Base-by-base conservation (phyloP, 1,140 invertebrate genomes). In the Zaprionus capensis region DNA sequence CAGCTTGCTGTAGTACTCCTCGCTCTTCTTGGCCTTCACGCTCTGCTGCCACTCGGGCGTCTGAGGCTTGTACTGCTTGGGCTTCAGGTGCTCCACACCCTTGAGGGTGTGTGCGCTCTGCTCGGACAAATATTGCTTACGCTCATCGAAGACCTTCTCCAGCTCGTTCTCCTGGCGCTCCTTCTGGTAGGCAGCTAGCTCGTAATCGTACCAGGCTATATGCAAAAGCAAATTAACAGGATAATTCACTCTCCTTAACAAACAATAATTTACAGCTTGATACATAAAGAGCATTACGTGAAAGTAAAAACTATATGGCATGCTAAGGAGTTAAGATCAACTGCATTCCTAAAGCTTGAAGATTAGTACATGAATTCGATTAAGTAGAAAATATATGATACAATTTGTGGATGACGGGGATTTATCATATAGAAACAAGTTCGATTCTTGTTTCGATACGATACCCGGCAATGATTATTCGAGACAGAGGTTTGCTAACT, bases 171-270 rank as follows among this genome's bases (percentile, higher is more conserved):
- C 96, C 93, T 96, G 94, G 70, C 97, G 95, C 88, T 97, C 96
- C 87, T 95, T 94, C 93, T 98, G 97, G 93, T 98, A 98, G 91
- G 95, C 95, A 77, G 95, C 95, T 85, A 97, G 95, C 91, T 97
- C 97, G 91, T 95, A 95, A 94, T 98, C 97, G 94, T 98, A 98
- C 97, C 97, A 98, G 65, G 97, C 97, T 98, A 94, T 87, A 85
- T 75, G 65, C 34, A 20, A 59, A 58, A 80, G 58, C 24, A 46
- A 22, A 28, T 70, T 67, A 1, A 34, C 4, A 4, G 17, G 5
- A 20, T 88, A 73, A 84, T 15, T 34, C 34, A 71, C 53, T 44
- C 9, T 56, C 38, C 24, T n/a, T 7, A 58, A 41, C 2, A 58
- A 20, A 12, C 9, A 20, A 14, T 1, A 3, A 61, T 11, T 1